Conservation (phyloP, 2,888 invertebrate species). For the Colletes collaris region DNA sequence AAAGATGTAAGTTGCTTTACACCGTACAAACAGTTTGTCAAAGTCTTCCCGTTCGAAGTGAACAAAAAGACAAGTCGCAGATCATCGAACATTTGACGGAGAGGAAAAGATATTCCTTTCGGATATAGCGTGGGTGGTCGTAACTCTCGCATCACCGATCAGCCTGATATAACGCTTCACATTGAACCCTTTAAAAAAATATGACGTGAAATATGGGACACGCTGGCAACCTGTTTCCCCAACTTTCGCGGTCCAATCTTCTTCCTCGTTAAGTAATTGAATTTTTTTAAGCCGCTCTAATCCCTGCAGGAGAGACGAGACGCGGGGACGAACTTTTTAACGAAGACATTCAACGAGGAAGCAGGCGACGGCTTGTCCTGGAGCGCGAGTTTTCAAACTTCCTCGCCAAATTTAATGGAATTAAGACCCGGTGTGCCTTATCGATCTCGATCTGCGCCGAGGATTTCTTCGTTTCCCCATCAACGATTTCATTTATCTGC, state of each 20-base stretch:
- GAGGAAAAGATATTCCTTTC: conserved; percentile 19
- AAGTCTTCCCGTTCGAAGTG: too few species aligned
- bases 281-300: conserved; percentile 7
- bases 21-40: too few species aligned
- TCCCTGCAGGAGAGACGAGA: neutral
- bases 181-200: conserved; percentile 21
- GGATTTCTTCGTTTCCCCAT: neutral
- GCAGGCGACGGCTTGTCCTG: neutral
- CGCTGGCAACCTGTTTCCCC: conserved; percentile 18
- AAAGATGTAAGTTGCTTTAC: too few species aligned
- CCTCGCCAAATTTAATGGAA: conserved; percentile 34
- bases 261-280: conserved; percentile 11
- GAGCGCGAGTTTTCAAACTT: conserved; percentile 25
- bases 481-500: neutral
- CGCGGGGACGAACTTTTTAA: conserved; percentile 32
- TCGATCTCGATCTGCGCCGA: conserved; percentile 1
- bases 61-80: too few species aligned
- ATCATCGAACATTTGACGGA: too few species aligned
- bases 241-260: conserved; percentile 6
- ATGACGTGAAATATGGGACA: conserved; percentile 33
- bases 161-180: conserved; percentile 31
- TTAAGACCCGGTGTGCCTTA: conserved; percentile 18
- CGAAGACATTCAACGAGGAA: conserved; percentile 38
- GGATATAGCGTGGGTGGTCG: conserved; percentile 5
- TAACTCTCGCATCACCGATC: conserved; percentile 27